phyloP scores from a whole-genome alignment of 2,113 vertebrate genomes.

The Panurus biarmicus region DNA sequence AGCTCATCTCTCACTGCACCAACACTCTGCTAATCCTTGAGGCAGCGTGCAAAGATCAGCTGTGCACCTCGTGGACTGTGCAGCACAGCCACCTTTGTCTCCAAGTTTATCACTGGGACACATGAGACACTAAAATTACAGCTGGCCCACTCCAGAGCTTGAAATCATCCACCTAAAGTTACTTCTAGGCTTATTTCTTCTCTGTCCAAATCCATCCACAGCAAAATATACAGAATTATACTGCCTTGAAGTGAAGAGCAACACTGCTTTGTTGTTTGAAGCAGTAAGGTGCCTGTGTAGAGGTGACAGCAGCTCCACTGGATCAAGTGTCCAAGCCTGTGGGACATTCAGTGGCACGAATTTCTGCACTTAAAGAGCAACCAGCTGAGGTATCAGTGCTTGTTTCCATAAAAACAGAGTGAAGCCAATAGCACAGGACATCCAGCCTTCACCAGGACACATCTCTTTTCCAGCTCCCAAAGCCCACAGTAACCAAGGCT shows the following conservation, averaged over 20 bases:
- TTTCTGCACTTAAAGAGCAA: not conserved
- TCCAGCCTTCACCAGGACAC: not conserved
- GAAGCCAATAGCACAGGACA: not conserved
- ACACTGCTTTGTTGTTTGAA: not conserved
- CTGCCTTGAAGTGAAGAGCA: not conserved
- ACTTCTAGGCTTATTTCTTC: not conserved
- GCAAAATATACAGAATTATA: not conserved
- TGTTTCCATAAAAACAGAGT: not conserved
- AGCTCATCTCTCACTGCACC: not conserved
- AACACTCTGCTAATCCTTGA: not conserved
- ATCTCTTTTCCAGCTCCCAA: not conserved
- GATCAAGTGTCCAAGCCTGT: not conserved
- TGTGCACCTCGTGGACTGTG: not conserved
- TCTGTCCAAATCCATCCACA: not conserved
- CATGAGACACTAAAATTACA: rapidly evolving
- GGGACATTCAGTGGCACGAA: not conserved
- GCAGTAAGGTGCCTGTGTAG: not conserved
- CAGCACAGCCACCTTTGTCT: not conserved
- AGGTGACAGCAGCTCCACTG: not conserved
- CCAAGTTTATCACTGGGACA: not conserved
- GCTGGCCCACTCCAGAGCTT: not conserved
- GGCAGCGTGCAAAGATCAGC: not conserved
- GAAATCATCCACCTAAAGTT: not conserved
- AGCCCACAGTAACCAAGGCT: not conserved
- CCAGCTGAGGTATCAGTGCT: not conserved